Conservation (phyloP, 2,113 vertebrate genomes). For the Istiophorus platypterus region DNA sequence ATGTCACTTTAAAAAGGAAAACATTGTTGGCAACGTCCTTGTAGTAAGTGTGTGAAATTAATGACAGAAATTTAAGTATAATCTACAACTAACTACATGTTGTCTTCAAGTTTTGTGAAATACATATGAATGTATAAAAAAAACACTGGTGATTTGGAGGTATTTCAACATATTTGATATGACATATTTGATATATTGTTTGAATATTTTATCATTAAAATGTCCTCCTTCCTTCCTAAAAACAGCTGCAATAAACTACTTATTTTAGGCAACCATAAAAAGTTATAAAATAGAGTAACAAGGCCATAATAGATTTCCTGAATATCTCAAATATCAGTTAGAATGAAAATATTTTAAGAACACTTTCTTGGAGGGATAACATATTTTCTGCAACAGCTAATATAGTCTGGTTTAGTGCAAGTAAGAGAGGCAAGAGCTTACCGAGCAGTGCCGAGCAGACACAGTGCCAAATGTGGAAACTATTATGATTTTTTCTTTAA, state of each 20-base stretch:
- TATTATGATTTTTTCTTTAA: constrained; percentile 77
- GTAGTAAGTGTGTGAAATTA: too few relatives aligned
- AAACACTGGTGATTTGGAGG: too few relatives aligned
- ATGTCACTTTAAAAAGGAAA: neutral
- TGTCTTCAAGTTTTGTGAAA: too few relatives aligned
- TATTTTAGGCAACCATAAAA: neutral
- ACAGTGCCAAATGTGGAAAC: constrained; percentile 66
- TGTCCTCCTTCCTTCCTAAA: too few relatives aligned
- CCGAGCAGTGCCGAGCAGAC: constrained; percentile 23
- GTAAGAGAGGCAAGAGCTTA: constrained; percentile 3
- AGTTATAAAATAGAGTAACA: neutral
- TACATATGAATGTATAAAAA: too few relatives aligned
- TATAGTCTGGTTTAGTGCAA: neutral
- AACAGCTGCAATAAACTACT: neutral
- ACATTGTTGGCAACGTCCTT: neutral
- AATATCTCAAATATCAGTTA: neutral
- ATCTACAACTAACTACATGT: neutral
- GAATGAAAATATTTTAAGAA: constrained; percentile 15
- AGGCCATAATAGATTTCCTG: neutral
- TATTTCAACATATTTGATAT: too few relatives aligned
- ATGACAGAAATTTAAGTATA: too few relatives aligned
- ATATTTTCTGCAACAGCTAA: constrained; percentile 2
- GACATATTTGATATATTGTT: too few relatives aligned
- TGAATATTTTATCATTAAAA: too few relatives aligned
- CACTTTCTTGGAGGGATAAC: neutral